Base-by-base conservation (phyloP, 2,113 vertebrate species). In the Probosciger aterrimus region DNA sequence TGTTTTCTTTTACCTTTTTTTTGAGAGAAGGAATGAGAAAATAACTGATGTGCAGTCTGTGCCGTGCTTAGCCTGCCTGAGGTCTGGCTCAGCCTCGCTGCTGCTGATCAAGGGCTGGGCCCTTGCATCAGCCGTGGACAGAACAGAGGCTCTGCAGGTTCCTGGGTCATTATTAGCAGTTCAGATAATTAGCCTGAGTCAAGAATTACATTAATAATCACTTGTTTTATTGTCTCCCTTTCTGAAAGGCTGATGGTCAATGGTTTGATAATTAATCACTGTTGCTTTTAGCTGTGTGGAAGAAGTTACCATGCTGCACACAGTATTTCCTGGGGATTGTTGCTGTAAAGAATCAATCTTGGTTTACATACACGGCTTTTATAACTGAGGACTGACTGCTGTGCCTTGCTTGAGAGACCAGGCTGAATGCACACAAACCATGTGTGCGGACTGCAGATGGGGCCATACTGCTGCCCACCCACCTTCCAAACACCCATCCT, bases 181-280 rank as follows among this genome's bases (percentile, higher is more conserved):
- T 82, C 83, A 75, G 86, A 39, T 92, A 95, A 95, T 84, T 94
- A 93, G 82, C 80, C 59, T 28, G 86, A 78, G 90, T 76, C 43
- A 80, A 52, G 80, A 90, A 77, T 68, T 71, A n/a, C 95, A 74
- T 96, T 83, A 96, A 73, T 97, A 88, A 94, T 92, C 70, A 27
- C 39, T 95, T 96, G 53, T 39, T 96, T 97, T 82, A 92, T 96
- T 84, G 88, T 96, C 55, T 96, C 47, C 52, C 46, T 84, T 80
- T 83, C 28, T 8, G 8, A 87, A 96, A 93, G 95, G 80, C 70
- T 37, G 69, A 75, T 91, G 92, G 92, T 92, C 82, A 84, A 46
- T 88, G 63, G 71, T 76, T 95, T 35, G 9, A 39, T 92, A 94
- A 95, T 97, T 95, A 97, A 91, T 96, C 81, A 67, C 64, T 35